phyloP scores from a whole-genome alignment of 2,888 invertebrate genomes.

The Ochlodes sylvanus region DNA sequence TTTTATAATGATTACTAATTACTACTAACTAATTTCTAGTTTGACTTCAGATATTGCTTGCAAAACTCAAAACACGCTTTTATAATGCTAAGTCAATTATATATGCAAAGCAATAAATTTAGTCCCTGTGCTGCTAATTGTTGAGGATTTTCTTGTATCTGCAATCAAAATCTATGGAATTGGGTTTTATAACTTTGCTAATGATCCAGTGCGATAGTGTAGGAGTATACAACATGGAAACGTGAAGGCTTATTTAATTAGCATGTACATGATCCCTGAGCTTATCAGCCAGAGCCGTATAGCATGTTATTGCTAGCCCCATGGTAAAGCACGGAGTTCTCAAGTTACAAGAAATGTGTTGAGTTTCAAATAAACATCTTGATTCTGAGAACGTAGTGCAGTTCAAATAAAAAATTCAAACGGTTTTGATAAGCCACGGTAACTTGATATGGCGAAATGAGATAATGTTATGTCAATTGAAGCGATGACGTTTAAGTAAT shows the following conservation, averaged over 20 bases:
- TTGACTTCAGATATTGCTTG: no score
- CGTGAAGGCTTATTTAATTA: not conserved
- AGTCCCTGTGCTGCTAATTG: no score
- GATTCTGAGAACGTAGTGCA: constrained; percentile 40
- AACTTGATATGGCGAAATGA: constrained; percentile 61
- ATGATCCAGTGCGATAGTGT: no score
- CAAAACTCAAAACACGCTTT: no score
- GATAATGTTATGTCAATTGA: constrained; percentile 35
- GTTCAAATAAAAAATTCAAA: constrained; percentile 41
- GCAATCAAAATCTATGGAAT: no score
- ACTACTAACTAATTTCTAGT: no score
- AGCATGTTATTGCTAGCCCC: constrained; percentile 16
- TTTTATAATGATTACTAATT: no score
- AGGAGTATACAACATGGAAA: not conserved
- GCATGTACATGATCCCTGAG: not conserved
- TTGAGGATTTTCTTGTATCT: no score
- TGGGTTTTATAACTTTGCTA: no score
- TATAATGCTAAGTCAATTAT: no score
- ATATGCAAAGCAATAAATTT: no score
- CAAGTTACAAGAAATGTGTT: constrained; percentile 1
- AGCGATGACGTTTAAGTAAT: not conserved
- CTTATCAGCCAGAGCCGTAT: constrained; percentile 5
- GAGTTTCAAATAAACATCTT: constrained; percentile 16
- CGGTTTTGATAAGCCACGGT: constrained; percentile 52
- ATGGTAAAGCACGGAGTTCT: constrained; percentile 14